Percentiles rank a stretch among this genome's conserved stretches.
Evolutionary conservation across 2,113 vertebrate species (phyloP).

Genomic region (Ovibos moschatus): DNA sequence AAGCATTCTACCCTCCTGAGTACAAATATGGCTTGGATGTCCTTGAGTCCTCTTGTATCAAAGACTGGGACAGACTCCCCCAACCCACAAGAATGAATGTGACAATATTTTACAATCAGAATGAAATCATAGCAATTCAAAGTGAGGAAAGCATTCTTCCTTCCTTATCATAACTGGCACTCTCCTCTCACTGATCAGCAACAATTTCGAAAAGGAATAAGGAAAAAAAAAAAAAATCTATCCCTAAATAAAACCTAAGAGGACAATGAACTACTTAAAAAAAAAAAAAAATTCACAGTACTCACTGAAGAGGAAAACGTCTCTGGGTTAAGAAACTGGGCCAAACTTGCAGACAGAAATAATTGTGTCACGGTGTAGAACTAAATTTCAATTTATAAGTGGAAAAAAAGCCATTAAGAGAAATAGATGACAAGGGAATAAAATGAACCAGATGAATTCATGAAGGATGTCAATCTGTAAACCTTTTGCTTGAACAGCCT

Average conservation of each 20-base stretch:
- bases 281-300: constrained; percentile 5
- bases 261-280: constrained; percentile 48
- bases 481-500: background rate
- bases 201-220: constrained; percentile 12
- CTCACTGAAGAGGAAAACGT: constrained; percentile 22
- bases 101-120: background rate
- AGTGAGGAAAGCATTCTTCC: background rate
- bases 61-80: background rate
- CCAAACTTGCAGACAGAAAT: constrained; percentile 57
- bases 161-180: background rate
- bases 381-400: constrained; percentile 55
- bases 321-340: constrained; percentile 66
- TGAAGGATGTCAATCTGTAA: background rate
- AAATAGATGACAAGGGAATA: constrained; percentile 47
- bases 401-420: constrained; percentile 41
- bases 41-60: background rate
- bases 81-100: background rate
- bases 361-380: constrained; percentile 57
- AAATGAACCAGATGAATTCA: background rate
- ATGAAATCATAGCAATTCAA: background rate
- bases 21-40: background rate
- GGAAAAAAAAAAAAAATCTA: background rate
- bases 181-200: background rate
- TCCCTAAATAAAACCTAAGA: constrained; percentile 21
- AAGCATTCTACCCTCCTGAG: background rate